Conservation (phyloP, 2,113 vertebrate species). For the Muntiacus reevesi region DNA sequence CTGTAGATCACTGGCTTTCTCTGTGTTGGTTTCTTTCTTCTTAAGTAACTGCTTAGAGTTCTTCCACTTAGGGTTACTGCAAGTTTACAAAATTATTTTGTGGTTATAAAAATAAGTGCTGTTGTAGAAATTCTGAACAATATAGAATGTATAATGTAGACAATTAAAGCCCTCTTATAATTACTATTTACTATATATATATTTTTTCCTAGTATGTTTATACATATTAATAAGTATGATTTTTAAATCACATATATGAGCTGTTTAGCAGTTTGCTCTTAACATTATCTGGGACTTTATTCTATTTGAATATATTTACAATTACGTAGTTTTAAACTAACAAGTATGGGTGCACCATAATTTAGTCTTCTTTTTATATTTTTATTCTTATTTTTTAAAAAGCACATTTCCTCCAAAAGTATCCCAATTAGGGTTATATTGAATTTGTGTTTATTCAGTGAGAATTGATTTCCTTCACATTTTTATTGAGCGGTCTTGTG, state of each 20-base stretch:
- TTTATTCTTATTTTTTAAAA: background rate
- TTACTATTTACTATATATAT: background rate
- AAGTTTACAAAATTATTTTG: background rate
- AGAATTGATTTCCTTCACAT: background rate
- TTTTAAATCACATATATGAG: background rate
- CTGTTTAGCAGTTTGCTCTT: background rate
- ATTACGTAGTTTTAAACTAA: background rate
- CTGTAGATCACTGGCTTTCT: background rate
- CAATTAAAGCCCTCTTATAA: background rate
- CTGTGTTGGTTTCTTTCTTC: background rate
- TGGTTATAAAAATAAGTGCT: background rate
- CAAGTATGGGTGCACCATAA: background rate
- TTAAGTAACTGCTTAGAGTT: background rate
- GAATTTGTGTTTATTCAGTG: background rate
- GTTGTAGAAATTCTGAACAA: background rate
- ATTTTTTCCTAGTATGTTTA: background rate
- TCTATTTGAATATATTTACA: background rate
- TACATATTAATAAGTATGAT: background rate
- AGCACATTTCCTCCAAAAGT: background rate
- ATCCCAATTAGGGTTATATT: background rate
- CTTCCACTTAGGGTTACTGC: background rate
- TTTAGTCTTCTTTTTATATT: background rate
- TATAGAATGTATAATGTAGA: background rate
- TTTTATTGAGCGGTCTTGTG: background rate
- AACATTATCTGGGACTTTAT: background rate